Percentiles rank a stretch among this genome's conserved stretches.
These are phyloP conservation scores for Calliopum simillimum DNA, from an alignment of 2,888 invertebrate genomes.

Conservation along the genomic window DNA sequence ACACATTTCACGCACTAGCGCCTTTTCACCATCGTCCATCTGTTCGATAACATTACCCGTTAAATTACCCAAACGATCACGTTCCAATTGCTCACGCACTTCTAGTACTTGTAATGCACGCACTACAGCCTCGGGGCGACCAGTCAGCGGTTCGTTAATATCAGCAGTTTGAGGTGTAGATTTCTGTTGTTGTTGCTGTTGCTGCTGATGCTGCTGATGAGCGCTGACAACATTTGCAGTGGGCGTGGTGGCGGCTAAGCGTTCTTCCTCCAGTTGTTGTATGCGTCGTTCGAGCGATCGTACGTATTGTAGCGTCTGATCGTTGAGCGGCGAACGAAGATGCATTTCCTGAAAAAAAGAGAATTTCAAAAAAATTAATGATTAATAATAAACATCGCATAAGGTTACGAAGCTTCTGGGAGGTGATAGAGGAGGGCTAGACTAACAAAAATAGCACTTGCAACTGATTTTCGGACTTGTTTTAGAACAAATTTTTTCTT, in stretches of 20 bases:
- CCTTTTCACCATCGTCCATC: constrained; percentile 90
- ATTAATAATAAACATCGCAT: background rate
- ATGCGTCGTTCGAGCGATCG: constrained; percentile 89
- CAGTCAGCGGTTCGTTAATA: constrained; percentile 68
- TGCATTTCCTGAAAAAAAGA: constrained; percentile 46
- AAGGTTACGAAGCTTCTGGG: no score
- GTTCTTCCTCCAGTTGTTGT: constrained; percentile 85
- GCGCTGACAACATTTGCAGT: constrained; percentile 43
- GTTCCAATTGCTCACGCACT: constrained; percentile 87
- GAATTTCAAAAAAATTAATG: constrained; percentile 6
- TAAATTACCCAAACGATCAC: constrained; percentile 71
- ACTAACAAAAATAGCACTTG: no score
- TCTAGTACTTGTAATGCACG: constrained; percentile 92
- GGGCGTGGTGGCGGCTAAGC: constrained; percentile 60
- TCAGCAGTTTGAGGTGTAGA: constrained; percentile 45
- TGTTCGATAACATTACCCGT: constrained; percentile 68
- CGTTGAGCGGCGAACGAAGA: constrained; percentile 70
- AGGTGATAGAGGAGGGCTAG: no score
- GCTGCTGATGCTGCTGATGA: constrained; percentile 46
- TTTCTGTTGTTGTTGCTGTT: constrained; percentile 44
- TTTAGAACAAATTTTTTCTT: no score
- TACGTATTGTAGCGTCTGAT: constrained; percentile 93
- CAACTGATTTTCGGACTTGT: no score
- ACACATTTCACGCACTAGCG: constrained; percentile 94
- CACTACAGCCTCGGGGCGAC: constrained; percentile 91